Base-by-base conservation (phyloP, 2,888 invertebrate species). In the Sesia bembeciformis region DNA sequence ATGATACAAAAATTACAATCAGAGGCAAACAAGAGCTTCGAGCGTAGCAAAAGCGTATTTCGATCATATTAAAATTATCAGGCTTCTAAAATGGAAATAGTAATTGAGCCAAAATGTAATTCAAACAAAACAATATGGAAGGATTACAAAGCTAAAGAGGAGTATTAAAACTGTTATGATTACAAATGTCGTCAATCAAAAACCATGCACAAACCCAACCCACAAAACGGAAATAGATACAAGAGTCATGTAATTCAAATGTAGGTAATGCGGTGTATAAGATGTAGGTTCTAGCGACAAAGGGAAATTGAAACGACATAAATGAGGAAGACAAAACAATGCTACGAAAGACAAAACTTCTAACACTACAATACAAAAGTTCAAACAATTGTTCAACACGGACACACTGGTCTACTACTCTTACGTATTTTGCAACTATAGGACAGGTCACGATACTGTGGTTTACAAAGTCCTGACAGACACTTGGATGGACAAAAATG, bases 391-490 rank as follows among this genome's bases (percentile, higher is more conserved):
- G 61, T 65, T 66, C 60, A 67, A 80, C 72, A 81, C 74, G 68
- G 62, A 77, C 67, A 81, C 72, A 81, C 70, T 74, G 60, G 64
- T 71, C 74, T 75, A 81, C 77, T 71, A 23, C 23, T 23, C 23
- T 23, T 23, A 73, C 63, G 67, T 74, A 83, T 87, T 87, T 88
- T 88, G 89, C 88, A 89, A 88, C 87, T 88, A 88, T 88, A 88
- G 89, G 87, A 88, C 86, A 88, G 88, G 79, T 84, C 74, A 76
- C 81, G 76, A 80, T 74, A 65, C 74, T 70, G 84, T 86, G 83
- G 84, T 84, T 84, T 80, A 83, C 81, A 67, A 83, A 82, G 80
- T 82, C 84, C 81, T 76, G 72, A 73, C 72, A 68, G 65, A 70
- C 76, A 78, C 78, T 78, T 72, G 67, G 23, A 74, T 63, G 58